These are phyloP conservation scores for Sycobia sp. DNA, from an alignment of 1,140 invertebrate genomes.

Conservation along the genomic window DNA sequence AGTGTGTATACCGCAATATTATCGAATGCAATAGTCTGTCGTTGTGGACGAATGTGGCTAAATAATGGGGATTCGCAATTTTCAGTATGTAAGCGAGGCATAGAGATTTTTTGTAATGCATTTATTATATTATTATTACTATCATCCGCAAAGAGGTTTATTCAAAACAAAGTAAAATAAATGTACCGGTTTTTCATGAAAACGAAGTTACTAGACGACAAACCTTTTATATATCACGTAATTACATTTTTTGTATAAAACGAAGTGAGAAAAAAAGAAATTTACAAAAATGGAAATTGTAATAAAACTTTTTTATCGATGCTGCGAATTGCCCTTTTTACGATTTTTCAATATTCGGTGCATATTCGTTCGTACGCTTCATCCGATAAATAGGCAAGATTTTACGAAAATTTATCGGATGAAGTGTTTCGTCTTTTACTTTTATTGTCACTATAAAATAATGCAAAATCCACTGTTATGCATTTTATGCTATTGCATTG, in stretches of 20 bases:
- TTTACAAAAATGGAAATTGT: slow-evolving; percentile 25
- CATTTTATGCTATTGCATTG: slow-evolving; percentile 30
- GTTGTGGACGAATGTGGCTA: slow-evolving; percentile 25
- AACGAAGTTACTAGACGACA: slow-evolving; percentile 28
- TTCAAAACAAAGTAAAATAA: slow-evolving; percentile 20
- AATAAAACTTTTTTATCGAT: slow-evolving; percentile 16
- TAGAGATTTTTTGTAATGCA: slow-evolving; percentile 28
- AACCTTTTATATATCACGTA: slow-evolving; percentile 25
- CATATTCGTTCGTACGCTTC: too few relatives aligned
- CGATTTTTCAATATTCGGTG: slow-evolving; percentile 25
- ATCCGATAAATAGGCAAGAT: neutral
- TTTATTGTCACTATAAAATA: too few relatives aligned
- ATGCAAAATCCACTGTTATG: too few relatives aligned
- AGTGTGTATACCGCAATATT: slow-evolving; percentile 49
- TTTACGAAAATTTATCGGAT: slow-evolving; percentile 25
- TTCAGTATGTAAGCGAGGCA: slow-evolving; percentile 16
- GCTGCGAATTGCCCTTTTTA: slow-evolving; percentile 21
- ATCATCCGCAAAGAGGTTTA: slow-evolving; percentile 8
- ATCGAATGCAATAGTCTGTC: slow-evolving; percentile 51
- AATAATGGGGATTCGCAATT: slow-evolving; percentile 30
- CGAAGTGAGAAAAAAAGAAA: slow-evolving; percentile 13
- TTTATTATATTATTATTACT: slow-evolving; percentile 23
- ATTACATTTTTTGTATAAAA: slow-evolving; percentile 26
- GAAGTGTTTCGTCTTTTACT: too few relatives aligned
- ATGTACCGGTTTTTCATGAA: slow-evolving; percentile 13